phyloP scores from a whole-genome alignment of 2,888 invertebrate species.

The Ochlodes sylvanus region DNA sequence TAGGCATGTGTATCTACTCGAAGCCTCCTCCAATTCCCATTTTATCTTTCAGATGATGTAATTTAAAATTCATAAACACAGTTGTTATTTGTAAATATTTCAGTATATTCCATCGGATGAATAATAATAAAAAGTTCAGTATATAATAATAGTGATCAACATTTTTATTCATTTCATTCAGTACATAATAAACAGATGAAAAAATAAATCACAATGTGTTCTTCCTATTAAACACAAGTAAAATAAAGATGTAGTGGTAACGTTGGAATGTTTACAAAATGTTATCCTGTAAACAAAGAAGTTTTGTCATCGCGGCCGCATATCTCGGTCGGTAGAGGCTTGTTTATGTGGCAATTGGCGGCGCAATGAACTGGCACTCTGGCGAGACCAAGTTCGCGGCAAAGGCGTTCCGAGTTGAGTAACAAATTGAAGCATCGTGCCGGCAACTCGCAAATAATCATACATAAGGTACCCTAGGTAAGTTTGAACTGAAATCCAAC shows the following conservation, averaged over 20 bases:
- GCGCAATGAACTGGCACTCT: slow-evolving; percentile 68
- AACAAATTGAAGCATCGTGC: slow-evolving; percentile 73
- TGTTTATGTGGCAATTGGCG: slow-evolving; percentile 80
- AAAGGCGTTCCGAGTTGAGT: slow-evolving; percentile 69
- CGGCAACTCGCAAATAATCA: slow-evolving; percentile 76
- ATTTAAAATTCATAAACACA: slow-evolving; percentile 23
- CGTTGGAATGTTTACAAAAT: slow-evolving; percentile 52
- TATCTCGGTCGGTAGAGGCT: slow-evolving; percentile 63
- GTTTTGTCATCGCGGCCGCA: slow-evolving; percentile 67
- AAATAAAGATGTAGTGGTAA: slow-evolving; percentile 7
- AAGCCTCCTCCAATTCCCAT: slow-evolving; percentile 19
- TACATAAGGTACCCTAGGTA: slow-evolving; percentile 61
- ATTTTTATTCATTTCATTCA: too few relatives aligned
- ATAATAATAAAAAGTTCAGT: too few relatives aligned
- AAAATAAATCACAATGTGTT: too few relatives aligned
- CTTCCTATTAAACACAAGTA: too few relatives aligned
- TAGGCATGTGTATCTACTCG: slow-evolving; percentile 17
- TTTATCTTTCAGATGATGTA: slow-evolving; percentile 14
- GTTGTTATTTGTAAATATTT: slow-evolving; percentile 3
- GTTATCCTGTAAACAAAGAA: slow-evolving; percentile 68
- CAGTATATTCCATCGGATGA: neutral
- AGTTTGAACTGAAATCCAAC: slow-evolving; percentile 54
- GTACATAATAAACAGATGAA: too few relatives aligned
- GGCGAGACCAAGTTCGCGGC: slow-evolving; percentile 65
- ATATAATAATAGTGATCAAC: too few relatives aligned